Percentiles rank a stretch among this genome's conserved stretches.
phyloP scores from a whole-genome alignment of 2,797 vertebrate species.

The Alouatta caraya region DNA sequence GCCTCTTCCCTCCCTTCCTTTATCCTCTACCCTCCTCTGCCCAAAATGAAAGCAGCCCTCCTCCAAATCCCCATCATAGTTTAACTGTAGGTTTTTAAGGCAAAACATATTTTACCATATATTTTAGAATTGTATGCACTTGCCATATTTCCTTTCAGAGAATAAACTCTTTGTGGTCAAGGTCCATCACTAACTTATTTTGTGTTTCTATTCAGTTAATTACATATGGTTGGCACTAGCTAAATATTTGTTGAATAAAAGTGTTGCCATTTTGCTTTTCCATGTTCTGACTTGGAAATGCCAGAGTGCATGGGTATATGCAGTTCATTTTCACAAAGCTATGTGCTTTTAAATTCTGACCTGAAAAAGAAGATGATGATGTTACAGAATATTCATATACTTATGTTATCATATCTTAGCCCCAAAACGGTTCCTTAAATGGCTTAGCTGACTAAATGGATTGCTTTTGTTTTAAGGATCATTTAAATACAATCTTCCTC shows the following conservation, averaged over 20 bases:
- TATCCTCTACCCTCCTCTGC: fast-evolving
- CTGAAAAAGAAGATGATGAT: not conserved
- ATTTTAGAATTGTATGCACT: fast-evolving
- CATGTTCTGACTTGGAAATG: not conserved
- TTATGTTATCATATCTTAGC: not conserved
- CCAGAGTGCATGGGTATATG: fast-evolving
- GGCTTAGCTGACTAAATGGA: constrained; percentile 26
- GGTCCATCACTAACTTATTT: not conserved
- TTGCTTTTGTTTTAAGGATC: constrained; percentile 28
- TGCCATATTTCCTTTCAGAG: not conserved
- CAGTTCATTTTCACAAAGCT: not conserved
- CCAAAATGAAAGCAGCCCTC: no score
- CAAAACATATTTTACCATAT: fast-evolving
- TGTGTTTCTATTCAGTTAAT: not conserved
- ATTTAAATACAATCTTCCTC: constrained; percentile 56
- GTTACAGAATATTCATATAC: not conserved
- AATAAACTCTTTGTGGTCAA: not conserved
- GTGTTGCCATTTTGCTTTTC: not conserved
- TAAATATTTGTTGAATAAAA: not conserved
- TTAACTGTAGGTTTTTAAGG: not conserved
- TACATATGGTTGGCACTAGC: fast-evolving
- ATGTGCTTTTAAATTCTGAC: constrained; percentile 11
- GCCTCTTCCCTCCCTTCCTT: fast-evolving
- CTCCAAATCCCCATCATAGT: fast-evolving
- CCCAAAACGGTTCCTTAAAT: not conserved